Conservation (phyloP, 2,113 vertebrate species). For the Rhadina sibilatrix region DNA sequence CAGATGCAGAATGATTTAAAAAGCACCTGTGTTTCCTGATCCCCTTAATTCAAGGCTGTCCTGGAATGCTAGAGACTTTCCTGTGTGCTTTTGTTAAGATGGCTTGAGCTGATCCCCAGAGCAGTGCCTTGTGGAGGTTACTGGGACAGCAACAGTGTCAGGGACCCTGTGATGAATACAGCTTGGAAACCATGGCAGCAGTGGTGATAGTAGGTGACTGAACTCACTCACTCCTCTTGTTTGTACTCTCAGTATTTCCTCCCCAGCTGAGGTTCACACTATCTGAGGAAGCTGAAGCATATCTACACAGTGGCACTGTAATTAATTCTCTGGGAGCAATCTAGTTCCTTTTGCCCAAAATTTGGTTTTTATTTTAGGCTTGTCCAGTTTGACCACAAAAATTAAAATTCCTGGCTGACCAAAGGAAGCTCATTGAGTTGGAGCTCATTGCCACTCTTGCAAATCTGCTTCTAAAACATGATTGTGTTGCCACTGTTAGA, state of each 20-base stretch:
- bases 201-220: neutral
- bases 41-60: neutral
- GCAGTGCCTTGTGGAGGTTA: neutral
- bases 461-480: neutral
- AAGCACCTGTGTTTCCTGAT: neutral
- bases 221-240: neutral
- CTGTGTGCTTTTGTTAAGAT: neutral
- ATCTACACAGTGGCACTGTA: neutral
- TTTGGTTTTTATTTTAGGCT: neutral
- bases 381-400: neutral
- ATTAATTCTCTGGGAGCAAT: neutral
- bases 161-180: neutral
- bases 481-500: neutral
- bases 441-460: neutral
- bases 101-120: neutral
- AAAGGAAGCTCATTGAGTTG: neutral
- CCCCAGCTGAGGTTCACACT: neutral
- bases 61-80: neutral
- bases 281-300: neutral
- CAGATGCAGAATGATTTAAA: neutral
- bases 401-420: neutral
- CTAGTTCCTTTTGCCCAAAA: neutral
- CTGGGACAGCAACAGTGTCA: neutral
- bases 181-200: neutral
- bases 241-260: neutral